Evolutionary conservation across 2,797 vertebrate genomes (phyloP).

Genomic region (Melanotaenia pygmaea): DNA sequence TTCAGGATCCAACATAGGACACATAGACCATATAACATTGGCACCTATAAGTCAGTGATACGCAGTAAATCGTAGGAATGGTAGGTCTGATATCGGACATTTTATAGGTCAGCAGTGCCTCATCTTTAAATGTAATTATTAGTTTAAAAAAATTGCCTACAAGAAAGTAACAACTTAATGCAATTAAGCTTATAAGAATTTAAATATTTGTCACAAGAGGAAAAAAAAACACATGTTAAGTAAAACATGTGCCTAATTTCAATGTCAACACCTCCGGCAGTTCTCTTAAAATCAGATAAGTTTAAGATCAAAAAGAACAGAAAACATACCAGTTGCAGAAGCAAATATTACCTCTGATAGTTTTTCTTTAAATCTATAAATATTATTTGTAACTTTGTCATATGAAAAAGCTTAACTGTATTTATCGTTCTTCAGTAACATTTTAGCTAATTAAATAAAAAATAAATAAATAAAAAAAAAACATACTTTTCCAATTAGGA

Average conservation of each 20-base stretch:
- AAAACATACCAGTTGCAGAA: background rate
- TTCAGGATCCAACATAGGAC: constrained; percentile 59
- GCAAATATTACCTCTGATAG: background rate
- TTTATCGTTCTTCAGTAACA: background rate
- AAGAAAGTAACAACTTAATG: background rate
- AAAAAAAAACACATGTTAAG: background rate
- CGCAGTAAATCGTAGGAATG: constrained; percentile 17
- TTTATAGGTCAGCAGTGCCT: background rate
- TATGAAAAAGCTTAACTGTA: background rate
- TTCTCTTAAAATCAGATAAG: background rate
- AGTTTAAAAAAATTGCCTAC: background rate
- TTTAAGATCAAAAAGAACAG: background rate
- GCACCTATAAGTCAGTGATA: constrained; percentile 14
- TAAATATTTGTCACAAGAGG: background rate
- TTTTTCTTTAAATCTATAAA: background rate
- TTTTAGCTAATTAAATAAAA: constrained; percentile 2
- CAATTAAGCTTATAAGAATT: background rate
- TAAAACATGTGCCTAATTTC: background rate
- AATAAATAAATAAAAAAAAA: background rate
- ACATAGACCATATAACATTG: constrained; percentile 34
- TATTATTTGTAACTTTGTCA: background rate
- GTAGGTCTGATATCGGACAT: background rate
- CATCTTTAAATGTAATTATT: background rate
- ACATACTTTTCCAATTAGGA: constrained; percentile 24
- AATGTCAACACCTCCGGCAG: background rate